Conservation (phyloP, 2,888 invertebrate species). For the Caenorhabditis auriculariae region DNA sequence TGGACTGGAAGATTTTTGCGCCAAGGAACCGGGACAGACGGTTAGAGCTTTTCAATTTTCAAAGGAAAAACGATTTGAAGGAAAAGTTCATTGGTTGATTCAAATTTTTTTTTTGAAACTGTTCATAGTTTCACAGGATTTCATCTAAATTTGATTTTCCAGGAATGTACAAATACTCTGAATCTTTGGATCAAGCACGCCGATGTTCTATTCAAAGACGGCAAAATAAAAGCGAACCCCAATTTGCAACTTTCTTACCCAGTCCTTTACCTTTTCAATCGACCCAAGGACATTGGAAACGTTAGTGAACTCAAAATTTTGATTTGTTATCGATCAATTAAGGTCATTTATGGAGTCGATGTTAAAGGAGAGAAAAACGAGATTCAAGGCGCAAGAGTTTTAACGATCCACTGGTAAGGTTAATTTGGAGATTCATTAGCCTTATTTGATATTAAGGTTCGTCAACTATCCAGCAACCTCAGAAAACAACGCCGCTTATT, state of each 20-base stretch:
- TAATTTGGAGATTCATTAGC: no score
- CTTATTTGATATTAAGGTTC: slow-evolving; percentile 26
- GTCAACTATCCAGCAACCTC: slow-evolving; percentile 51
- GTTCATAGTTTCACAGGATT: background rate
- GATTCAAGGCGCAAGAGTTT: slow-evolving; percentile 59
- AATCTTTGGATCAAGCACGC: slow-evolving; percentile 63
- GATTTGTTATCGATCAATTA: background rate
- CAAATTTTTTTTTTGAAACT: background rate
- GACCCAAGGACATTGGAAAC: slow-evolving; percentile 62
- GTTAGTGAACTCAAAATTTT: slow-evolving; percentile 20
- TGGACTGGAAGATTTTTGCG: slow-evolving; percentile 58
- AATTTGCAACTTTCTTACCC: slow-evolving; percentile 63
- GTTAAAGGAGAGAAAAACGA: slow-evolving; percentile 62
- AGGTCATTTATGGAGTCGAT: slow-evolving; percentile 62
- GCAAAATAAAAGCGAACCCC: slow-evolving; percentile 55
- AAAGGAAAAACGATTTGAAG: no score
- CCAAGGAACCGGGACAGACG: slow-evolving; percentile 39
- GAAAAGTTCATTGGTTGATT: no score
- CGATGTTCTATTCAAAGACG: slow-evolving; percentile 58
- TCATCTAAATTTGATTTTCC: slow-evolving; percentile 3
- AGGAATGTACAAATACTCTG: slow-evolving; percentile 55
- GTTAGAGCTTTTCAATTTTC: slow-evolving; percentile 6
- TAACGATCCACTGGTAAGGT: slow-evolving; percentile 58
- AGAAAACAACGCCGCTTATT: slow-evolving; percentile 49
- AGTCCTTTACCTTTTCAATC: slow-evolving; percentile 61